Evolutionary conservation across 1,140 invertebrate genomes (phyloP).

Genomic region (Drosophila prosaltans): DNA sequence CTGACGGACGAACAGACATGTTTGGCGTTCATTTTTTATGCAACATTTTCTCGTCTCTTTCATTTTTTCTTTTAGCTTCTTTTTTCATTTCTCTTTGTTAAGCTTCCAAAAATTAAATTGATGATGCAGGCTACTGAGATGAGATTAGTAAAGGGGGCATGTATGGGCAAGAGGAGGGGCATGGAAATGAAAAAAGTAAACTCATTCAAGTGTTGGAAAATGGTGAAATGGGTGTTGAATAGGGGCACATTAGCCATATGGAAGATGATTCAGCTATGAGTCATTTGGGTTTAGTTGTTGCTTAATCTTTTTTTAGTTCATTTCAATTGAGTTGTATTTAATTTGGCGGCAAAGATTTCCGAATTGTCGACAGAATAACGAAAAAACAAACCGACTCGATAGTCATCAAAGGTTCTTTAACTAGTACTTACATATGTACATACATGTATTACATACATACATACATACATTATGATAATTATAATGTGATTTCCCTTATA

Average conservation of each 20-base stretch:
- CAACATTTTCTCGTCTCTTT: constrained; percentile 44
- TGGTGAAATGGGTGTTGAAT: not conserved
- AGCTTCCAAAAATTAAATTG: constrained; percentile 77
- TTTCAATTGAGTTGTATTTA: constrained; percentile 76
- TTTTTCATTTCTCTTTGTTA: constrained; percentile 36
- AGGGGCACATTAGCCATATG: constrained; percentile 47
- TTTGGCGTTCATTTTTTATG: constrained; percentile 68
- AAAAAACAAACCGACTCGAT: too few species aligned
- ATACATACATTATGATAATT: too few species aligned
- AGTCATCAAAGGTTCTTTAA: too few species aligned
- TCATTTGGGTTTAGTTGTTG: constrained; percentile 24
- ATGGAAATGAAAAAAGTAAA: constrained; percentile 57
- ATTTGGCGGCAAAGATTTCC: constrained; percentile 42
- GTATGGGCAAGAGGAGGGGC: constrained; percentile 38
- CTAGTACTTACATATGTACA: too few species aligned
- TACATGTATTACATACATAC: too few species aligned
- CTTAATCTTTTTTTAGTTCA: constrained; percentile 61
- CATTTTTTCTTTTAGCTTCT: constrained; percentile 14
- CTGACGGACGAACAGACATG: constrained; percentile 24
- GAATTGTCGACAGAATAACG: too few species aligned
- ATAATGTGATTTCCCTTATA: too few species aligned
- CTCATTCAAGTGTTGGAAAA: constrained; percentile 43
- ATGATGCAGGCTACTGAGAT: constrained; percentile 51
- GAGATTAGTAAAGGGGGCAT: not conserved
- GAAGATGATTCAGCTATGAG: constrained; percentile 30